Conservation (phyloP, 2,888 invertebrate species). For the Eutolmus rufibarbis region DNA sequence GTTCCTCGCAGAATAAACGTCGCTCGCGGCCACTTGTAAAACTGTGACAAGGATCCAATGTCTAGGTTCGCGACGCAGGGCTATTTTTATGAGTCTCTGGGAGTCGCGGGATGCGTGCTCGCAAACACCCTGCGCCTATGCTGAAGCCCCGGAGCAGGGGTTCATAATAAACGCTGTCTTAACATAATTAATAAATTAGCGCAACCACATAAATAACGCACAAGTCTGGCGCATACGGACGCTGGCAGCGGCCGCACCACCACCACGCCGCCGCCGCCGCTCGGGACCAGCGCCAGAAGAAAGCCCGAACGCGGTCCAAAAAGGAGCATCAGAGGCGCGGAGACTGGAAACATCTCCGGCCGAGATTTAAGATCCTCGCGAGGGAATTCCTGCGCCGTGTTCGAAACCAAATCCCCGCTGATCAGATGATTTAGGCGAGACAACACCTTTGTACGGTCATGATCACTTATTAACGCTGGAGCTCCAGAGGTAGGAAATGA, state of each 20-base stretch:
- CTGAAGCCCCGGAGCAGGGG: neutral
- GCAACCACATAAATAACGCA: conserved; percentile 45
- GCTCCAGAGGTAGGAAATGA: conserved; percentile 33
- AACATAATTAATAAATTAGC: conserved; percentile 48
- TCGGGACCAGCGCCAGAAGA: neutral
- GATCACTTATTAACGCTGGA: conserved; percentile 46
- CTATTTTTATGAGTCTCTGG: conserved; percentile 27
- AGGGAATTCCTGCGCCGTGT: conserved; percentile 46
- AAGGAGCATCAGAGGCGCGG: neutral
- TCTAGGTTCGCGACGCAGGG: conserved; percentile 24
- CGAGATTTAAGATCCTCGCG: conserved; percentile 45
- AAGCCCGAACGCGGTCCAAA: neutral
- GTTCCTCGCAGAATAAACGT: neutral
- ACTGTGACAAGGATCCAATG: conserved; percentile 44
- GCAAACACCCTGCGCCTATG: conserved; percentile 6
- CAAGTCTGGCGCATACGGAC: conserved; percentile 21
- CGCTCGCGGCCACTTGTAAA: neutral
- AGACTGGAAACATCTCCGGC: conserved; percentile 24
- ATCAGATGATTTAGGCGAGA: conserved; percentile 47
- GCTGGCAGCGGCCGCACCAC: neutral
- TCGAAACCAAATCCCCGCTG: conserved; percentile 47
- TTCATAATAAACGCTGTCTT: conserved; percentile 41
- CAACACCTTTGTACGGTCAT: conserved; percentile 46
- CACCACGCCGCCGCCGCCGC: neutral
- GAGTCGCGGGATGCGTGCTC: conserved; percentile 12